phyloP scores from a whole-genome alignment of 2,888 invertebrate species.

The Hypolimnas misippus region DNA sequence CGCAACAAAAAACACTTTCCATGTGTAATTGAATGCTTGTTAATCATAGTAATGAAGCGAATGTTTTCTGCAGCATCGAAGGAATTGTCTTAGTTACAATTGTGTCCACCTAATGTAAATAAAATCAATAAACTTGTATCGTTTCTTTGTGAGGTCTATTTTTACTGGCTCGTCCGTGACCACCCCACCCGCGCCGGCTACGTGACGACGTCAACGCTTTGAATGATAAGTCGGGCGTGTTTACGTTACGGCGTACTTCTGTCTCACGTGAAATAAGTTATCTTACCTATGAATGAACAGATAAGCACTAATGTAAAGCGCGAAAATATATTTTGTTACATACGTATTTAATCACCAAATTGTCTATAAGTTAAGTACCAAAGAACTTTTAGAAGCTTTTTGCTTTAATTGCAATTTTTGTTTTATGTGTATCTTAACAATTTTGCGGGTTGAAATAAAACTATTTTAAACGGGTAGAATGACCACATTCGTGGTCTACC shows the following conservation, averaged over 20 bases:
- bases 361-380: neutral
- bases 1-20: neutral
- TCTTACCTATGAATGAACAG: neutral
- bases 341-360: neutral
- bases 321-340: neutral
- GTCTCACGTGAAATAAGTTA: too few species aligned
- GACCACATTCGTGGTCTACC: too few species aligned
- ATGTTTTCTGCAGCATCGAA: too few species aligned
- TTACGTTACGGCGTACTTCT: neutral
- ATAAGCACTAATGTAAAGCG: neutral
- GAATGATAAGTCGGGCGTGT: neutral
- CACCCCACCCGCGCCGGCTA: too few species aligned
- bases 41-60: neutral
- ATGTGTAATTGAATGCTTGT: neutral
- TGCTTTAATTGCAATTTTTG: too few species aligned
- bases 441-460: too few species aligned
- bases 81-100: neutral
- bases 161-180: neutral
- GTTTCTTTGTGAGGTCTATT: neutral
- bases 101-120: neutral
- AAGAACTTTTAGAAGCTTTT: too few species aligned
- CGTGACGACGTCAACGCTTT: neutral
- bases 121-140: constrained; percentile 7
- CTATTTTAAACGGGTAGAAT: too few species aligned
- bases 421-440: too few species aligned